Evolutionary conservation across 2,888 invertebrate genomes (phyloP).

Genomic region (Stenoptilia bipunctidactyla): DNA sequence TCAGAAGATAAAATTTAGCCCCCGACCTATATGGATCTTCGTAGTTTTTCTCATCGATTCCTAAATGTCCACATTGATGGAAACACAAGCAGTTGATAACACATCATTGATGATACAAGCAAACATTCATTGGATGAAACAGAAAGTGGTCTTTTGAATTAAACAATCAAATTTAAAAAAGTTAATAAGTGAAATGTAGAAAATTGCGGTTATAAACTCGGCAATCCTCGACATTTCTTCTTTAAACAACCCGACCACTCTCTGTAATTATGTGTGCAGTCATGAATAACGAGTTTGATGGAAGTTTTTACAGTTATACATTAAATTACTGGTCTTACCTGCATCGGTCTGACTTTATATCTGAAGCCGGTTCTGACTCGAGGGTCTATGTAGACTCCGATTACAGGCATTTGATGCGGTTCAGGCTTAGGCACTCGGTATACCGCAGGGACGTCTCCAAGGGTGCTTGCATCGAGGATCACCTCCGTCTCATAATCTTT

Average conservation of each 20-base stretch:
- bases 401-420: conserved; percentile 75
- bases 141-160: background rate
- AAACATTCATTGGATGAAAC: conserved; percentile 36
- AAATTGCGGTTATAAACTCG: conserved; percentile 33
- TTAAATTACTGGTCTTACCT: conserved; percentile 56
- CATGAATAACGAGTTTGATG: background rate
- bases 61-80: conserved; percentile 39
- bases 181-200: conserved; percentile 39
- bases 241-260: conserved; percentile 27
- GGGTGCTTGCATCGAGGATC: conserved; percentile 67
- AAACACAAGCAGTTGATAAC: conserved; percentile 41
- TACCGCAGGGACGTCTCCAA: conserved; percentile 76
- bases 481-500: conserved; percentile 40
- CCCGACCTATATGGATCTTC: conserved; percentile 56
- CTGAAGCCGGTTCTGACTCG: conserved; percentile 80
- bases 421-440: conserved; percentile 74
- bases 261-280: background rate
- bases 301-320: conserved; percentile 17
- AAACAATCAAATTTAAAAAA: background rate
- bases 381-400: conserved; percentile 80
- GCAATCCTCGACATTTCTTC: conserved; percentile 64
- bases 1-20: conserved; percentile 50
- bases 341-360: conserved; percentile 78
- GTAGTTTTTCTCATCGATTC: conserved; percentile 37
- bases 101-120: conserved; percentile 36